These are phyloP conservation scores for Odontamblyopus rebecca DNA, from an alignment of 2,797 vertebrate species.

Conservation along the genomic window DNA sequence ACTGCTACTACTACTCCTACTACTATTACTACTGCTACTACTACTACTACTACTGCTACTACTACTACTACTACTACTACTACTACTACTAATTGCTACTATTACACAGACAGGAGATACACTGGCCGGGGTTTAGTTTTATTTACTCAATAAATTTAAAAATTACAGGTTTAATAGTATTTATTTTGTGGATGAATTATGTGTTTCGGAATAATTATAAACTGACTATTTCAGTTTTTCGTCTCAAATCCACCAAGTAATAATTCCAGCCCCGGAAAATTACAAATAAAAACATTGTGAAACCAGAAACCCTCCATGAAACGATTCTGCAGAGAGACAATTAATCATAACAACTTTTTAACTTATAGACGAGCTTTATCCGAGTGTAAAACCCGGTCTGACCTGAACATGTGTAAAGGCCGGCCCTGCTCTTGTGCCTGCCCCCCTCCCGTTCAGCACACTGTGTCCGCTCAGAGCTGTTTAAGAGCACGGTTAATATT, in stretches of 20 bases:
- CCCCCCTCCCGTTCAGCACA: not conserved
- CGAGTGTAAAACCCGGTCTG: too few relatives aligned
- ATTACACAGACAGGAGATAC: too few relatives aligned
- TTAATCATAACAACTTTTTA: not conserved
- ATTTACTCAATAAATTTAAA: too few relatives aligned
- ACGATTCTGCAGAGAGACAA: not conserved
- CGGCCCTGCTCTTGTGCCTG: not conserved
- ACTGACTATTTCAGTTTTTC: constrained; percentile 28
- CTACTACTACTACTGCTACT: not conserved
- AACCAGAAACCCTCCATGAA: not conserved
- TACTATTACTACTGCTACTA: not conserved
- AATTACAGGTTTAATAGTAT: not conserved
- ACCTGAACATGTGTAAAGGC: too few relatives aligned
- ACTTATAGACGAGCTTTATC: not conserved
- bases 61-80: too few relatives aligned
- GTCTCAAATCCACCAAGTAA: constrained; percentile 30
- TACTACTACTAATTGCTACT: too few relatives aligned
- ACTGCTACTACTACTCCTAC: too few relatives aligned
- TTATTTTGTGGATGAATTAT: not conserved
- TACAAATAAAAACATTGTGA: constrained; percentile 17
- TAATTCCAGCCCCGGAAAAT: constrained; percentile 40
- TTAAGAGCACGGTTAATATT: not conserved
- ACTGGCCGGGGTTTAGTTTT: too few relatives aligned
- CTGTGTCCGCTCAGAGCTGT: not conserved
- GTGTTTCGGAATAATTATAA: constrained; percentile 12